These are phyloP conservation scores for Tachypleus tridentatus DNA, from an alignment of 1,140 invertebrate species.

Conservation along the genomic window DNA sequence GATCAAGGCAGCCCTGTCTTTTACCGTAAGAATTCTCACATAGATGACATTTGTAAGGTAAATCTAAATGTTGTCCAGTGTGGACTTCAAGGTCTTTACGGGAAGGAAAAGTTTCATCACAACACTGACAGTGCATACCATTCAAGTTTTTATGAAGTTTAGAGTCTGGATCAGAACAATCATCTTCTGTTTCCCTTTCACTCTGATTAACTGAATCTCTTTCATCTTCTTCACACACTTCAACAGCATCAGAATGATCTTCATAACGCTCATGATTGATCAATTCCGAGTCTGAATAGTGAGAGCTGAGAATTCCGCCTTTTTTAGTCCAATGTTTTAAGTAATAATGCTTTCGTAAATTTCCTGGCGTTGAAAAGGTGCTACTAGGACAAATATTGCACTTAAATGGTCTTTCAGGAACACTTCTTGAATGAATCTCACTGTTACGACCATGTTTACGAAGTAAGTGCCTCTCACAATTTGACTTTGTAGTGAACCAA, in stretches of 20 bases:
- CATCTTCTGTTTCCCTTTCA: conserved; percentile 31
- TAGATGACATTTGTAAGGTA: conserved; percentile 83
- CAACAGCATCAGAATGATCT: background rate
- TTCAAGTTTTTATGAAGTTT: no score
- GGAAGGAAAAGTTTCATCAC: conserved; percentile 10
- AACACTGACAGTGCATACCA: conserved; percentile 8
- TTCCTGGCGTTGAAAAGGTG: conserved; percentile 68
- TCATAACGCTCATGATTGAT: background rate
- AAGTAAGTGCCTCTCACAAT: conserved; percentile 84
- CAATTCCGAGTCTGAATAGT: background rate
- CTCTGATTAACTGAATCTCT: background rate
- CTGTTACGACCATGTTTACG: conserved; percentile 59
- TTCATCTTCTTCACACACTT: background rate
- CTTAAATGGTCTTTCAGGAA: conserved; percentile 67
- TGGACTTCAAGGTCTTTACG: conserved; percentile 13
- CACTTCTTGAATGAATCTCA: conserved; percentile 38
- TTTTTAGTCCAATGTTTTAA: conserved; percentile 44
- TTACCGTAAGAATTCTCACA: conserved; percentile 74
- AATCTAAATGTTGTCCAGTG: conserved; percentile 33
- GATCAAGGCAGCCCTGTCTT: conserved; percentile 61
- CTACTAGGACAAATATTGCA: conserved; percentile 71
- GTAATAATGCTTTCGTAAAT: conserved; percentile 60
- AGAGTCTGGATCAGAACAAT: conserved; percentile 28
- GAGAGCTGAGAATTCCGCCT: conserved; percentile 10
- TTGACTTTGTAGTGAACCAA: conserved; percentile 91